These are phyloP conservation scores for Gobius niger DNA, from an alignment of 2,113 vertebrate species.

Conservation along the genomic window DNA sequence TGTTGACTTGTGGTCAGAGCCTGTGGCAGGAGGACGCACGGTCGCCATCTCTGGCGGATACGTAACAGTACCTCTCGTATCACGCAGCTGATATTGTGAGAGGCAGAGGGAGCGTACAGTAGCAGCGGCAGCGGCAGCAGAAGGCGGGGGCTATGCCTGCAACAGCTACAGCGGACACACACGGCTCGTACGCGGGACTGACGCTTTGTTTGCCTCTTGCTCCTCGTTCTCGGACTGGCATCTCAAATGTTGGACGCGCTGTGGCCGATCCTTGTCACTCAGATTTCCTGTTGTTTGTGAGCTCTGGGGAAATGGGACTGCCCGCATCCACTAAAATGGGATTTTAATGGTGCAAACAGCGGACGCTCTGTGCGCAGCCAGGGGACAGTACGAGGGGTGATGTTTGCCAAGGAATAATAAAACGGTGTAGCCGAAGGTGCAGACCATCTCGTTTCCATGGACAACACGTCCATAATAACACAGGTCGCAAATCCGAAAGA, in stretches of 20 bases:
- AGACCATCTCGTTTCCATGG: conserved; percentile 90
- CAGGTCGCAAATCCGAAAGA: conserved; percentile 99
- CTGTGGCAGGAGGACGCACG: conserved; percentile 54
- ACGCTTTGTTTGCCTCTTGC: conserved; percentile 57
- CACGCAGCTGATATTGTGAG: conserved; percentile 55
- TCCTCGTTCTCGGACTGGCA: conserved; percentile 41
- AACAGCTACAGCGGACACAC: conserved; percentile 41
- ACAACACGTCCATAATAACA: conserved; percentile 99
- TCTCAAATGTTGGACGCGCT: conserved; percentile 37
- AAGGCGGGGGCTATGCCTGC: conserved; percentile 54
- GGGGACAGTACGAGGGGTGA: conserved; percentile 63
- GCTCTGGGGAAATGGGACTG: conserved; percentile 37
- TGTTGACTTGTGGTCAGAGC: conserved; percentile 36
- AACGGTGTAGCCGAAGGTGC: conserved; percentile 66
- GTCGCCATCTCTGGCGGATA: conserved; percentile 68
- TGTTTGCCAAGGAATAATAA: conserved; percentile 71
- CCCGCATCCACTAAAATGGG: conserved; percentile 50
- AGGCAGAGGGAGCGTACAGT: conserved; percentile 41
- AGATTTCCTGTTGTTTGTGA: conserved; percentile 16
- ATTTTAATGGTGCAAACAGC: conserved; percentile 62
- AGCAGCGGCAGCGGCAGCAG: conserved; percentile 31
- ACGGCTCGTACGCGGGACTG: conserved; percentile 44
- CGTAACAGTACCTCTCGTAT: conserved; percentile 52
- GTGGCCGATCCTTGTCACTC: conserved; percentile 12
- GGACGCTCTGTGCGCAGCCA: conserved; percentile 52